Conservation (phyloP, 1,140 invertebrate species). For the Meloidogyne hapla region DNA sequence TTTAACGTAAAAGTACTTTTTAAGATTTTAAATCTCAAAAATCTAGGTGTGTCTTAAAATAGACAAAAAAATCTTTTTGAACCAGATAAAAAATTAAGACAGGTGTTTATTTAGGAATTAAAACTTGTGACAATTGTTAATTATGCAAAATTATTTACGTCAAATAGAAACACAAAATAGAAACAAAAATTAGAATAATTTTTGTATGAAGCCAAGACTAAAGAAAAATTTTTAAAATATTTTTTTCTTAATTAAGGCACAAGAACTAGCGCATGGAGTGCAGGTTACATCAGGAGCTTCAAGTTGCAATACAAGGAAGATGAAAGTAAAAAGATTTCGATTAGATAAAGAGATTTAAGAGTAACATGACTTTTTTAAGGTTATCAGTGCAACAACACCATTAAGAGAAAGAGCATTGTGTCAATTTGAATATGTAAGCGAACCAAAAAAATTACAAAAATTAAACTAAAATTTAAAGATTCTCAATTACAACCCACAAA, state of each 20-base stretch:
- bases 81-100: too few species aligned
- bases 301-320: conserved; percentile 57
- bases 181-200: too few species aligned
- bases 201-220: too few species aligned
- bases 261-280: conserved; percentile 52
- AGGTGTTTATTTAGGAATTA: too few species aligned
- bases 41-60: too few species aligned
- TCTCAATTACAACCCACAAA: conserved; percentile 35
- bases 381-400: conserved; percentile 58
- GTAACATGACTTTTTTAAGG: conserved; percentile 15
- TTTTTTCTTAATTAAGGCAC: conserved; percentile 41
- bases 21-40: too few species aligned
- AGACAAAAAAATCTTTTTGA: too few species aligned
- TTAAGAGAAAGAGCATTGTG: conserved; percentile 59
- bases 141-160: too few species aligned
- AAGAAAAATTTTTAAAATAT: too few species aligned
- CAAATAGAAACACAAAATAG: too few species aligned
- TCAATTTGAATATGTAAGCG: conserved; percentile 63
- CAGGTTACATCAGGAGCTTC: conserved; percentile 63
- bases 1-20: too few species aligned
- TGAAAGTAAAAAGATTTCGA: conserved; percentile 42
- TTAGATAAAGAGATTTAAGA: background rate
- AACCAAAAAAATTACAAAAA: conserved; percentile 51
- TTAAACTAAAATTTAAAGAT: background rate
- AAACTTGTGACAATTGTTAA: too few species aligned